Percentiles rank a stretch among this genome's conserved stretches.
Evolutionary conservation across 2,113 vertebrate species (phyloP).

Genomic region (Callipepla californica): DNA sequence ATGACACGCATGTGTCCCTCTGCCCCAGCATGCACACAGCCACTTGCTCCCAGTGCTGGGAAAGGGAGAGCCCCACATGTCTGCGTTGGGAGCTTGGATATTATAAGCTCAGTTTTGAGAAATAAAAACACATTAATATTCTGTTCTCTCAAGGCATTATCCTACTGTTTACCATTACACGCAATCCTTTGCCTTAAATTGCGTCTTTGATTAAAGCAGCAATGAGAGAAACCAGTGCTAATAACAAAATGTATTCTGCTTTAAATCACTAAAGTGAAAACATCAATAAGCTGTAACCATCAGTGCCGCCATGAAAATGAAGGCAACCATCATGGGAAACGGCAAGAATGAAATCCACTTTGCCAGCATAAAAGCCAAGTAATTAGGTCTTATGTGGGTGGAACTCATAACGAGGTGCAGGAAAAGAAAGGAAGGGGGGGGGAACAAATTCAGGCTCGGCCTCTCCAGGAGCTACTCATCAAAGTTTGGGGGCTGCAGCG

Average conservation of each 20-base stretch:
- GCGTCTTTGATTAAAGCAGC: conserved; percentile 71
- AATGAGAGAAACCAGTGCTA: conserved; percentile 68
- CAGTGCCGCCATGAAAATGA: conserved; percentile 71
- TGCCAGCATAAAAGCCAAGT: conserved; percentile 72
- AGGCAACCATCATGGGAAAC: conserved; percentile 73
- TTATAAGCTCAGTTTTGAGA: conserved; percentile 55
- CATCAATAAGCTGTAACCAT: conserved; percentile 72
- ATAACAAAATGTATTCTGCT: conserved; percentile 73
- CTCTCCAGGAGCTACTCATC: not conserved
- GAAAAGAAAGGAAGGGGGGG: not conserved
- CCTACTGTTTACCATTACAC: conserved; percentile 70
- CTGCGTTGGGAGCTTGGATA: not conserved
- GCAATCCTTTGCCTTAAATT: conserved; percentile 69
- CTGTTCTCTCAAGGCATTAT: conserved; percentile 70
- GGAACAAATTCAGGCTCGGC: conserved; percentile 28
- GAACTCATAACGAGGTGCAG: conserved; percentile 70
- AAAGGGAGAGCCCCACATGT: not conserved
- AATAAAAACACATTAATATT: conserved; percentile 75
- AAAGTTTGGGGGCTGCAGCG: not conserved
- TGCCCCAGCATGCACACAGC: not conserved
- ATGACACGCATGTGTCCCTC: not conserved
- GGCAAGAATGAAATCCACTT: conserved; percentile 72
- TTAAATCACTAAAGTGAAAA: conserved; percentile 76
- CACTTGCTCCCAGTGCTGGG: not conserved
- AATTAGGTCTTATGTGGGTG: conserved; percentile 73